A percentile compares a stretch with the other conserved stretches of the same genome.
Evolutionary conservation across 2,888 invertebrate species (phyloP).

Genomic region (Adelphocoris suturalis): DNA sequence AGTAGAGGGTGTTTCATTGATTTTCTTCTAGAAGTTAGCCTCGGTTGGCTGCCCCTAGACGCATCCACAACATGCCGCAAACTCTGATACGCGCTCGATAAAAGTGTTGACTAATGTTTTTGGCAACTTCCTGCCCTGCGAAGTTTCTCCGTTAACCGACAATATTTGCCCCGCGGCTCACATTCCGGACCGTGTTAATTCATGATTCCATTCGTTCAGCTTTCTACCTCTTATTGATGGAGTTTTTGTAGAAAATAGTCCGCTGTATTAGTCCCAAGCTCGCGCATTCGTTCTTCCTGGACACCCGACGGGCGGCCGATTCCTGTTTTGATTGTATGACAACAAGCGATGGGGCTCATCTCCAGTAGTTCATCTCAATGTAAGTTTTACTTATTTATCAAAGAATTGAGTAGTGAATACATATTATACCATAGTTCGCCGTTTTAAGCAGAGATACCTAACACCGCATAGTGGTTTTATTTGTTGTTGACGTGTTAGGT

Average conservation of each 20-base stretch:
- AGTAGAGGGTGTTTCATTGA: neutral
- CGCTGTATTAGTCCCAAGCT: too few species aligned
- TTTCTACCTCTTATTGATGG: too few species aligned
- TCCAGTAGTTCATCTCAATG: conserved; percentile 73
- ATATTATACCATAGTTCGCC: too few species aligned
- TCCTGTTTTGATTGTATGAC: conserved; percentile 55
- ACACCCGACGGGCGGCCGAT: neutral
- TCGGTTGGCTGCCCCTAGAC: neutral
- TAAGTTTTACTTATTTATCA: conserved; percentile 33
- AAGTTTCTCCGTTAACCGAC: neutral
- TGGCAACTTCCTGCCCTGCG: neutral
- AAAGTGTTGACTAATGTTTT: conserved; percentile 11
- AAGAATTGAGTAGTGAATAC: too few species aligned
- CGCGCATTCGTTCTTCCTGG: neutral
- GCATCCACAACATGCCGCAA: neutral
- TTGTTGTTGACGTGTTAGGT: too few species aligned
- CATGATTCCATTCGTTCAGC: too few species aligned
- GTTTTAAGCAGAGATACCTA: too few species aligned
- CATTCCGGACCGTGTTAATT: too few species aligned
- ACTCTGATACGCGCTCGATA: conserved; percentile 20
- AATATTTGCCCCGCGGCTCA: neutral
- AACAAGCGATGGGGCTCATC: conserved; percentile 71
- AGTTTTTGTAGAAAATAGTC: too few species aligned
- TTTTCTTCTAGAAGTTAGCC: neutral
- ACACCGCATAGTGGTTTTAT: too few species aligned